These are phyloP conservation scores for Hyalella azteca DNA, from an alignment of 2,888 invertebrate genomes.

Conservation along the genomic window DNA sequence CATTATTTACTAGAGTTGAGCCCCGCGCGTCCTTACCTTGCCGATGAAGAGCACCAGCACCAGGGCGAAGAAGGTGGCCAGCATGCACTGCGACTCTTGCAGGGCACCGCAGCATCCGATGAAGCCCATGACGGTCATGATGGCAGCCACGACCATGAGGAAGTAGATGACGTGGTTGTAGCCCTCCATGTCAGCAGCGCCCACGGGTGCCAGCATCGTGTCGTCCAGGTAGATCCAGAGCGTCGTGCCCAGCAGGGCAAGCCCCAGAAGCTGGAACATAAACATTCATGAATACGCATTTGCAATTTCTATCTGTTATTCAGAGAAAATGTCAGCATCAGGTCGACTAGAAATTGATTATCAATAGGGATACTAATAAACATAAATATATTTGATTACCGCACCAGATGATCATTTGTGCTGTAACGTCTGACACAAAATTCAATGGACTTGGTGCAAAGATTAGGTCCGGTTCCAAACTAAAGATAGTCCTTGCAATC, in stretches of 20 bases:
- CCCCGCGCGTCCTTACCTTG: neutral
- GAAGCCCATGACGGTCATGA: conserved; percentile 64
- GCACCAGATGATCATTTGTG: no score
- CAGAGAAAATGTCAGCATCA: no score
- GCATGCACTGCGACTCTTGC: conserved; percentile 77
- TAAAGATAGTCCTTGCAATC: no score
- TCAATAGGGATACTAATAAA: no score
- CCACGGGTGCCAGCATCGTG: conserved; percentile 44
- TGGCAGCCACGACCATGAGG: conserved; percentile 54
- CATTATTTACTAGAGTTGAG: neutral
- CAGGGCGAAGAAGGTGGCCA: conserved; percentile 66
- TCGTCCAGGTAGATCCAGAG: conserved; percentile 55
- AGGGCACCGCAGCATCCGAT: conserved; percentile 84
- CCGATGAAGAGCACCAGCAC: conserved; percentile 54
- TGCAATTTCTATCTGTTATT: no score
- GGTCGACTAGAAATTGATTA: no score
- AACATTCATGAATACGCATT: no score
- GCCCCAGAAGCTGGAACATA: conserved; percentile 58
- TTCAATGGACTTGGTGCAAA: no score
- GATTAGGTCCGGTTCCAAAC: no score
- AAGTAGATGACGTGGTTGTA: conserved; percentile 56
- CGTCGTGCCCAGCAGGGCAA: conserved; percentile 48
- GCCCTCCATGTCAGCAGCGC: conserved; percentile 50
- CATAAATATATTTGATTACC: no score
- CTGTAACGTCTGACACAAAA: no score